Conservation (phyloP, 2,797 vertebrate species). For the Tachyglossus aculeatus region DNA sequence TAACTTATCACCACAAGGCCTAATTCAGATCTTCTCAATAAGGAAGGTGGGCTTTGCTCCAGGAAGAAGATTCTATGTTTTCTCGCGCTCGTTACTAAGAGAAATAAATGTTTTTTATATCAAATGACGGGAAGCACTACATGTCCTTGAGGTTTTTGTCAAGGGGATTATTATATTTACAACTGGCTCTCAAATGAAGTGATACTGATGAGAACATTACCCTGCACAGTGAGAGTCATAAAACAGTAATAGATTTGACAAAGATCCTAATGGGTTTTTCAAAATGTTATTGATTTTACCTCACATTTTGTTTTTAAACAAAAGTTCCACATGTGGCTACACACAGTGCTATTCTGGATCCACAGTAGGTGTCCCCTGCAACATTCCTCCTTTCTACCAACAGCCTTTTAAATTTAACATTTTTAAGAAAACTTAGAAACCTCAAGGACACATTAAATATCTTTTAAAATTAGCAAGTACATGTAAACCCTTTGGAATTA, state of each 20-base stretch:
- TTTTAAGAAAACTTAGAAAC: not conserved
- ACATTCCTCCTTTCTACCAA: not conserved
- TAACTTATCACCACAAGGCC: too few relatives aligned
- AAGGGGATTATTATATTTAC: not conserved
- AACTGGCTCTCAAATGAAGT: not conserved
- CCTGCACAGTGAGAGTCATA: not conserved
- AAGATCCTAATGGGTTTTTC: not conserved
- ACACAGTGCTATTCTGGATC: not conserved
- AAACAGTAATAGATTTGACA: constrained; percentile 9
- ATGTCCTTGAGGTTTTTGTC: not conserved
- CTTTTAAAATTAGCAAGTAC: constrained; percentile 2
- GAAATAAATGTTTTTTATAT: not conserved
- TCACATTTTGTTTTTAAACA: not conserved
- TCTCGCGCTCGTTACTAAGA: not conserved
- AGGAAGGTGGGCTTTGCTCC: not conserved
- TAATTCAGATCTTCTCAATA: too few relatives aligned
- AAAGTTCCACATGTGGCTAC: not conserved
- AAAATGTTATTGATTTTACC: not conserved
- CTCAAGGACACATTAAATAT: not conserved
- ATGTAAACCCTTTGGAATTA: not conserved
- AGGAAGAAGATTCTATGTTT: not conserved
- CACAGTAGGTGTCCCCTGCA: not conserved
- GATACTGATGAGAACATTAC: not conserved
- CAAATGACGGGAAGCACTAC: not conserved
- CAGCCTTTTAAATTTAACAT: not conserved